Evolutionary conservation across 2,113 vertebrate species (phyloP).

Genomic region (Anguilla rostrata): DNA sequence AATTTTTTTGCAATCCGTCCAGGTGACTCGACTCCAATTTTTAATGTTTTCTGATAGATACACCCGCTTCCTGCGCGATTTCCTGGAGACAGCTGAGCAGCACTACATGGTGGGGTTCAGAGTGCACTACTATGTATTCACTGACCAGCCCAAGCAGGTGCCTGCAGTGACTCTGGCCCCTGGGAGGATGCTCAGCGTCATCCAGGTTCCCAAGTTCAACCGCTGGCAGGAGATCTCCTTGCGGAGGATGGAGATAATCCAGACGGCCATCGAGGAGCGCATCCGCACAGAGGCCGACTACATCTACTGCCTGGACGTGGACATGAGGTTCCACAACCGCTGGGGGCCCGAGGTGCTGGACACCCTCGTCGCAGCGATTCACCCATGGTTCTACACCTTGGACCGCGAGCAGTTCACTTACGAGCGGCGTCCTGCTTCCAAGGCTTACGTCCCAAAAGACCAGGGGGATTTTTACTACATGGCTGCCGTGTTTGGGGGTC

Average conservation of each 20-base stretch:
- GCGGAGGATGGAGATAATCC: conserved; percentile 65
- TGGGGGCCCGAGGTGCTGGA: conserved; percentile 70
- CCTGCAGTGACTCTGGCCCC: background rate
- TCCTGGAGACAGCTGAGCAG: conserved; percentile 69
- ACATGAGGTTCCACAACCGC: conserved; percentile 54
- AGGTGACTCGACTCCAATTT: background rate
- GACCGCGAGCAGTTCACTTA: conserved; percentile 47
- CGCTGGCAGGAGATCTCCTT: conserved; percentile 69
- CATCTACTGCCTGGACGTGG: conserved; percentile 67
- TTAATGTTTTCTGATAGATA: conserved; percentile 59
- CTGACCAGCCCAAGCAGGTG: conserved; percentile 49
- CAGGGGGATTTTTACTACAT: conserved; percentile 49
- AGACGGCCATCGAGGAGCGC: conserved; percentile 38
- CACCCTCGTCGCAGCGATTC: conserved; percentile 60
- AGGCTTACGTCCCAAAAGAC: conserved; percentile 45
- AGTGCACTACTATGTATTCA: conserved; percentile 74
- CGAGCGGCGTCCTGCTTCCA: conserved; percentile 57
- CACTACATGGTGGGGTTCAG: conserved; percentile 68
- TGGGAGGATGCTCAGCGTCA: background rate
- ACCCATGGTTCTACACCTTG: conserved; percentile 57
- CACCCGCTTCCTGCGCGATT: conserved; percentile 54
- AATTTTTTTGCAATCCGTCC: background rate
- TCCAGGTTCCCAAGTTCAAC: background rate
- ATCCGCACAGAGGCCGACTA: conserved; percentile 55
- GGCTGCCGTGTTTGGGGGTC: conserved; percentile 38